These are phyloP conservation scores for Ditylenchus weischeri DNA, from an alignment of 2,888 invertebrate genomes.

Conservation along the genomic window DNA sequence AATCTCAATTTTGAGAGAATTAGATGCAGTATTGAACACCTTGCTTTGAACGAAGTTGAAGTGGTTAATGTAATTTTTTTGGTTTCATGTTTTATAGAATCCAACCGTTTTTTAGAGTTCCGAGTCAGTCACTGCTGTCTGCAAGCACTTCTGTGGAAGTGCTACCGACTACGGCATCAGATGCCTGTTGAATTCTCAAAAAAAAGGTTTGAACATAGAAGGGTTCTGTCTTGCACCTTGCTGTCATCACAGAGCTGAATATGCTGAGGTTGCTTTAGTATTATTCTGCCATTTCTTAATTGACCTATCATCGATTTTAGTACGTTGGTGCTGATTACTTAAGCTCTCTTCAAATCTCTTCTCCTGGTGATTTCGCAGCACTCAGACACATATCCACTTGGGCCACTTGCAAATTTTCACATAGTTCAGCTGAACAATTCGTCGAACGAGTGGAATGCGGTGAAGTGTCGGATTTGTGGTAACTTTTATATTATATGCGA, in stretches of 20 bases:
- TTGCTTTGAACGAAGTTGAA: slow-evolving; percentile 43
- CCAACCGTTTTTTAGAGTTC: slow-evolving; percentile 30
- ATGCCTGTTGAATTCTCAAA: slow-evolving; percentile 24
- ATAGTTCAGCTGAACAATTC: background rate
- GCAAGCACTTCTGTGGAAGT: slow-evolving; percentile 54
- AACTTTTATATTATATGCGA: slow-evolving; percentile 1
- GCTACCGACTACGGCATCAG: slow-evolving; percentile 44
- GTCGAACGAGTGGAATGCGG: background rate
- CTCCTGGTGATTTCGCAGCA: slow-evolving; percentile 41
- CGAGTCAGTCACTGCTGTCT: slow-evolving; percentile 35
- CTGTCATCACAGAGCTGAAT: slow-evolving; percentile 49
- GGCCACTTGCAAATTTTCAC: slow-evolving; percentile 42
- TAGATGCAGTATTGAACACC: slow-evolving; percentile 51
- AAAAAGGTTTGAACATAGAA: slow-evolving; percentile 26
- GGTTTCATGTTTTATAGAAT: too few species aligned
- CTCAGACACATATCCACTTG: slow-evolving; percentile 48
- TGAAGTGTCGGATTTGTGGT: background rate
- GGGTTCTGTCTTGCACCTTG: slow-evolving; percentile 49
- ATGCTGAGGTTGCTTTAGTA: slow-evolving; percentile 32
- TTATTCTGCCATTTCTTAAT: background rate
- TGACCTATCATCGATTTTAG: slow-evolving; percentile 17
- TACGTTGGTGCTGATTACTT: slow-evolving; percentile 42
- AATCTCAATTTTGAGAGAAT: slow-evolving; percentile 36
- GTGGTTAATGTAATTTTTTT: slow-evolving; percentile 7
- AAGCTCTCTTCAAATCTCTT: slow-evolving; percentile 32